phyloP scores from a whole-genome alignment of 2,888 invertebrate genomes.

The Dendrolimus pini region DNA sequence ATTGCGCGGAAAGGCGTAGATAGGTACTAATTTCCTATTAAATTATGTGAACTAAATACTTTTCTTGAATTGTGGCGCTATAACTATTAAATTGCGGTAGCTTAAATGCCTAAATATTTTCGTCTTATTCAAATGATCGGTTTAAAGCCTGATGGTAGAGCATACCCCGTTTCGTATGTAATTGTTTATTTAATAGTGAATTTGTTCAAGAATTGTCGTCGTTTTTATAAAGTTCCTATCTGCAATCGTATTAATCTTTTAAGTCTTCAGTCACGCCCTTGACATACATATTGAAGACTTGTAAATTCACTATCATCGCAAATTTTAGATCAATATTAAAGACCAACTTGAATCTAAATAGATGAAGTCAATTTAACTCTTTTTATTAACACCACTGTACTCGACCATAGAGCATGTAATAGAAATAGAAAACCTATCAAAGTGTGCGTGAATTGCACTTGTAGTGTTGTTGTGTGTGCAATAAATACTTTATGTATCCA shows the following conservation, averaged over 20 bases:
- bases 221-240: slow-evolving; percentile 2
- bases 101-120: too few relatives aligned
- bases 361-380: slow-evolving; percentile 26
- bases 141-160: too few relatives aligned
- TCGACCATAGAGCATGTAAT: slow-evolving; percentile 58
- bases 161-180: too few relatives aligned
- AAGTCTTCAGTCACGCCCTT: slow-evolving; percentile 16
- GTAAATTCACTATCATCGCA: slow-evolving; percentile 20
- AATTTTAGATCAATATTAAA: slow-evolving; percentile 17
- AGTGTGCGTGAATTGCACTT: slow-evolving; percentile 67
- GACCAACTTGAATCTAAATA: slow-evolving; percentile 17
- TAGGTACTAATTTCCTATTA: too few relatives aligned
- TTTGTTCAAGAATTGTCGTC: too few relatives aligned
- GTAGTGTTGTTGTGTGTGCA: slow-evolving; percentile 67
- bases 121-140: too few relatives aligned
- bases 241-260: slow-evolving; percentile 7
- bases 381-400: slow-evolving; percentile 41
- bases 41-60: too few relatives aligned
- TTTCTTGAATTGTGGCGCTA: too few relatives aligned
- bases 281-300: slow-evolving; percentile 20
- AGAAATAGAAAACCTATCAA: slow-evolving; percentile 64
- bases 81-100: too few relatives aligned
- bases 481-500: slow-evolving; percentile 69
- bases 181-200: too few relatives aligned
- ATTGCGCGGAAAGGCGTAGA: too few relatives aligned